Conservation (phyloP, 2,113 vertebrate genomes). For the Pseudonaja textilis region DNA sequence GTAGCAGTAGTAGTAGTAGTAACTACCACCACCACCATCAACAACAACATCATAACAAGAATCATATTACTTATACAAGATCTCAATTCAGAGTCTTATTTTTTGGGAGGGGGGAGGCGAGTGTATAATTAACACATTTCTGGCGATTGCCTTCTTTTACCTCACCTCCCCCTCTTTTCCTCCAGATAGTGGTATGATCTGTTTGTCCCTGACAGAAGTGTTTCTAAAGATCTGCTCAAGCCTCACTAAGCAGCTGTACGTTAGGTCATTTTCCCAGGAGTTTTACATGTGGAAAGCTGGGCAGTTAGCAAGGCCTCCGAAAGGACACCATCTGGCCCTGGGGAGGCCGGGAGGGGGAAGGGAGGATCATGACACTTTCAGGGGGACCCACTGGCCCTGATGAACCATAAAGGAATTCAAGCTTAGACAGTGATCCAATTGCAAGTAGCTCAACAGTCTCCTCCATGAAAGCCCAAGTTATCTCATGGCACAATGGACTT, state of each 20-base stretch:
- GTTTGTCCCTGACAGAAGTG: slow-evolving; percentile 81
- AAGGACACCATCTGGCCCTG: slow-evolving; percentile 98
- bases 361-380: slow-evolving; percentile 98
- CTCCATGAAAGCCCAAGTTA: slow-evolving; percentile 79
- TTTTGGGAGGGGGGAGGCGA: slow-evolving; percentile 58
- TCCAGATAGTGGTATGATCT: slow-evolving; percentile 71
- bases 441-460: slow-evolving; percentile 78
- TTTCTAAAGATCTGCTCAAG: slow-evolving; percentile 99
- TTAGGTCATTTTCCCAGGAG: slow-evolving; percentile 99
- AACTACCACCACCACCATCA: background rate
- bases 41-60: background rate
- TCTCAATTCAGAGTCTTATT: slow-evolving; percentile 46
- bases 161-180: slow-evolving; percentile 31
- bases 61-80: slow-evolving; percentile 11
- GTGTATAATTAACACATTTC: slow-evolving; percentile 60
- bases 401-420: slow-evolving; percentile 96
- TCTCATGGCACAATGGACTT: slow-evolving; percentile 80
- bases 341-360: slow-evolving; percentile 71
- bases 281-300: slow-evolving; percentile 93
- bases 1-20: background rate
- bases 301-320: slow-evolving; percentile 95
- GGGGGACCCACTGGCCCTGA: slow-evolving; percentile 98
- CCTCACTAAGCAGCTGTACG: slow-evolving; percentile 99
- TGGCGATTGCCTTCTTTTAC: slow-evolving; percentile 59
- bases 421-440: slow-evolving; percentile 82